Conservation (phyloP, 2,888 invertebrate species). For the Horisme vitalbata region DNA sequence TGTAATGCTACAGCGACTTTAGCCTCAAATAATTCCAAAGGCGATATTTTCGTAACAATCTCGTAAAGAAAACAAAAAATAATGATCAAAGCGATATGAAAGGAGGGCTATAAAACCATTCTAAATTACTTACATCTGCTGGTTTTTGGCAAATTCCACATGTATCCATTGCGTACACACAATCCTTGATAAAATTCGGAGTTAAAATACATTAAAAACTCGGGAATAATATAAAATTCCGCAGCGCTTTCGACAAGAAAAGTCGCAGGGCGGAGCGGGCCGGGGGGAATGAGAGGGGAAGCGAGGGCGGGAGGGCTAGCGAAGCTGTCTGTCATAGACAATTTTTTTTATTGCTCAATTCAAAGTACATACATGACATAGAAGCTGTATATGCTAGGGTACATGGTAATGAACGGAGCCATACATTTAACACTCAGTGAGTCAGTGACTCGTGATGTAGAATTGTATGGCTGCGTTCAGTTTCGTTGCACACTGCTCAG, state of each 20-base stretch:
- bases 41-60: constrained; percentile 71
- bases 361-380: too few relatives aligned
- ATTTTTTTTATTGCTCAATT: not conserved
- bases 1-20: constrained; percentile 28
- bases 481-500: too few relatives aligned
- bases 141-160: constrained; percentile 76
- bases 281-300: constrained; percentile 39
- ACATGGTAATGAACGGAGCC: constrained; percentile 14
- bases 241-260: constrained; percentile 54
- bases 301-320: constrained; percentile 34
- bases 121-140: constrained; percentile 65
- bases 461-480: too few relatives aligned
- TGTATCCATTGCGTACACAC: constrained; percentile 66
- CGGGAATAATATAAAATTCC: constrained; percentile 61
- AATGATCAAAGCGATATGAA: constrained; percentile 54
- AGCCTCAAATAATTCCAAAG: constrained; percentile 39
- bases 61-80: constrained; percentile 77
- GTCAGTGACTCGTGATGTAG: too few relatives aligned
- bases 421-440: too few relatives aligned
- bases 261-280: constrained; percentile 63
- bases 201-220: constrained; percentile 57
- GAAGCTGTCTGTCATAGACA: constrained; percentile 16
- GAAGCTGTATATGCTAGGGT: too few relatives aligned
- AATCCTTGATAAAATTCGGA: constrained; percentile 41
- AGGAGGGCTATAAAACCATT: constrained; percentile 43